These are phyloP conservation scores for Anolis sagrei DNA, from an alignment of 2,113 vertebrate genomes.

Conservation along the genomic window DNA sequence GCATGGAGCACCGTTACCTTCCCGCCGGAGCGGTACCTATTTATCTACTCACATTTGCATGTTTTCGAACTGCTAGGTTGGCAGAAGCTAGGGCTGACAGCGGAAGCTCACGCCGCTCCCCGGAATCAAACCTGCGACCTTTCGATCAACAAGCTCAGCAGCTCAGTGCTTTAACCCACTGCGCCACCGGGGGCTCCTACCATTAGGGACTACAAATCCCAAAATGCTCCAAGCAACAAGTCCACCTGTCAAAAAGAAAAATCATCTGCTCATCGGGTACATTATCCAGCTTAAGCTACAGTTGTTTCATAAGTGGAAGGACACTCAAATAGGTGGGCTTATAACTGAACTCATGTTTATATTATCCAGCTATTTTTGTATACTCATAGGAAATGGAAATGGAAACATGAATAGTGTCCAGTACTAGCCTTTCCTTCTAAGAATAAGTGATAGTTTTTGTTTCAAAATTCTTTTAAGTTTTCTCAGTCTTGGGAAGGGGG, in stretches of 20 bases:
- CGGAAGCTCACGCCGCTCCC: no score
- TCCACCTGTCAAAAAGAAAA: no score
- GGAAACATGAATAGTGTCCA: neutral
- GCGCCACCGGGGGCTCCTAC: no score
- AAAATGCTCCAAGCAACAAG: neutral
- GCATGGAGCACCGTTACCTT: no score
- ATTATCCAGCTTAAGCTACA: neutral
- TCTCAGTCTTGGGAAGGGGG: neutral
- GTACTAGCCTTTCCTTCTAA: neutral
- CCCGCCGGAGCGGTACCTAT: no score
- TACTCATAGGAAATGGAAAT: neutral
- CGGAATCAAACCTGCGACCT: no score
- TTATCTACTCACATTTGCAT: no score
- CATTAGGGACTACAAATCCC: no score
- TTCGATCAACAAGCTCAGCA: no score
- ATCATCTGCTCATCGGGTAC: neutral
- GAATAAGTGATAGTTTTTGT: neutral
- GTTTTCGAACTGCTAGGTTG: no score
- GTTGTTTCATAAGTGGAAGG: neutral
- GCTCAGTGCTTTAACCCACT: no score
- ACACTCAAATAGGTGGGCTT: neutral
- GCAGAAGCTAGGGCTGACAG: no score
- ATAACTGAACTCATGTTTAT: neutral
- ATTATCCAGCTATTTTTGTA: neutral
- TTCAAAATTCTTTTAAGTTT: neutral